A percentile compares a stretch with the other conserved stretches of the same genome.
Evolutionary conservation across 2,113 vertebrate genomes (phyloP).

Genomic region (Brachypodius melanocephalos): DNA sequence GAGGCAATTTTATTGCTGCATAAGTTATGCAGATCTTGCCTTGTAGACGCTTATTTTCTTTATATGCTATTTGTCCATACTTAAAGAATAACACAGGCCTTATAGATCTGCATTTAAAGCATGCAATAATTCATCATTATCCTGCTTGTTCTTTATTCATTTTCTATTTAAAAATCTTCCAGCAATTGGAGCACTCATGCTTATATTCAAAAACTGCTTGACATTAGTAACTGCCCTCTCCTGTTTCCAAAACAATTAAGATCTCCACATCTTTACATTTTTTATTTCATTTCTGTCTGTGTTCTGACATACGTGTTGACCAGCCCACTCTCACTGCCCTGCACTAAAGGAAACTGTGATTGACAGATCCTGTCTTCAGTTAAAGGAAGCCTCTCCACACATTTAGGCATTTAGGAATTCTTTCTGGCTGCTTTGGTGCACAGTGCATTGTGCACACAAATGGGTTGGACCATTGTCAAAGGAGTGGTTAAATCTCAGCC

Average conservation of each 20-base stretch:
- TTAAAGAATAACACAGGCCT: background rate
- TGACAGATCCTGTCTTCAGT: background rate
- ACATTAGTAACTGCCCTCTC: background rate
- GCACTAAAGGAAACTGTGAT: background rate
- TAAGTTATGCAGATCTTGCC: background rate
- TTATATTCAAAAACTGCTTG: background rate
- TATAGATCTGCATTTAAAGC: background rate
- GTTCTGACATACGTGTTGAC: background rate
- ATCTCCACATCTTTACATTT: background rate
- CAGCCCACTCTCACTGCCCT: background rate
- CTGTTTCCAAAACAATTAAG: background rate
- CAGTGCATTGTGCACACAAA: fast-evolving
- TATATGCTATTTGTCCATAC: background rate
- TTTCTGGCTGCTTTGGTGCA: background rate
- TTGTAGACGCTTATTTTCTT: background rate
- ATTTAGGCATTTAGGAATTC: background rate
- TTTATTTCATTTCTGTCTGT: background rate
- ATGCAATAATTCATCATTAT: background rate
- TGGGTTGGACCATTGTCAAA: background rate
- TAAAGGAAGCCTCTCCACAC: background rate
- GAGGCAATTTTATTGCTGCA: background rate
- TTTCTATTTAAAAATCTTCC: background rate
- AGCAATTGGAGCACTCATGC: background rate
- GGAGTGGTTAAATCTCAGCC: background rate
- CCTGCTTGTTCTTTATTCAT: background rate